These are phyloP conservation scores for Eudyptes chrysolophus DNA, from an alignment of 2,113 vertebrate species.

Conservation along the genomic window DNA sequence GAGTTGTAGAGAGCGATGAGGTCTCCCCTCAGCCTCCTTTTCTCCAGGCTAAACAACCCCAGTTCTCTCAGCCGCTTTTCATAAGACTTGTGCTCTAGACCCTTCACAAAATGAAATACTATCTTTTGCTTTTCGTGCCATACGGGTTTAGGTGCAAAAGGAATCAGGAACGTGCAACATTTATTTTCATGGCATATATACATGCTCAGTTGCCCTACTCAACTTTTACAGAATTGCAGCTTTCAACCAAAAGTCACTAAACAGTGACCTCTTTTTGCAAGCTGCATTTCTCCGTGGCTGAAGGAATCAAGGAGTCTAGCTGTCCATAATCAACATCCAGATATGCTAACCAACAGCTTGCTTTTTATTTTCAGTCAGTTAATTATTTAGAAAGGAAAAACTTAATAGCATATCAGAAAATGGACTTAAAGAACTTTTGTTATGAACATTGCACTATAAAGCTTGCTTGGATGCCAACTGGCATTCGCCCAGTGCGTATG, in stretches of 20 bases:
- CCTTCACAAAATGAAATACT: not conserved
- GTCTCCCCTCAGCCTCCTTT: too few relatives aligned
- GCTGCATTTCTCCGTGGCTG: not conserved
- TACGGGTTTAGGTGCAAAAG: not conserved
- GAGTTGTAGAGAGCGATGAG: too few relatives aligned
- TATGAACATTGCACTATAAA: not conserved
- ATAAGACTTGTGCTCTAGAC: too few relatives aligned
- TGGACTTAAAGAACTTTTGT: not conserved
- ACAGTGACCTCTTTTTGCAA: not conserved
- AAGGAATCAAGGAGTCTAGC: not conserved
- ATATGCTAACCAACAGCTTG: not conserved
- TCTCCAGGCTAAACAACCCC: too few relatives aligned
- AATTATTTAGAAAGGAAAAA: conserved; percentile 4
- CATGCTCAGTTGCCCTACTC: not conserved
- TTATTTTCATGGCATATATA: not conserved
- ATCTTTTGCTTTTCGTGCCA: not conserved
- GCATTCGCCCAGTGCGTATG: not conserved
- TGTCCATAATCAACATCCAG: not conserved
- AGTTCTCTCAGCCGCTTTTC: too few relatives aligned
- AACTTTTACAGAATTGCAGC: not conserved
- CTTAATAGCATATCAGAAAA: not conserved
- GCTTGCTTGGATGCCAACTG: not conserved
- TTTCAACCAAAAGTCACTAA: not conserved
- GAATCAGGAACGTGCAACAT: not conserved
- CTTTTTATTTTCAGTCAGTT: not conserved